Evolutionary conservation across 30 jellyfish, hydroid and myxozoan genomes (phyloP).

Genomic region (Hydractinia echinata): DNA sequence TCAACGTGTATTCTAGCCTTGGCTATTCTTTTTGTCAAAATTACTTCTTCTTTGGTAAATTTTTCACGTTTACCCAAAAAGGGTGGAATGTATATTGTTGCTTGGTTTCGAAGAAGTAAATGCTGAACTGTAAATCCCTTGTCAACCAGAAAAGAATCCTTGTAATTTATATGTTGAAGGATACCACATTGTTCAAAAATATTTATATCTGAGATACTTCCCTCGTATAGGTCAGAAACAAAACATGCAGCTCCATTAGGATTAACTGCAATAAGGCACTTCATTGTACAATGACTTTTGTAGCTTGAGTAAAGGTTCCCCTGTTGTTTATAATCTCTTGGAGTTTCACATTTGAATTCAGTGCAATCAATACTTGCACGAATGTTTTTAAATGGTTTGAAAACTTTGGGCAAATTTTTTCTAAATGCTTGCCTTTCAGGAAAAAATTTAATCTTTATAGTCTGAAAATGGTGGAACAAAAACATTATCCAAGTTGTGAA

Average conservation of each 20-base stretch:
- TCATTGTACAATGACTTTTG: constrained; percentile 49
- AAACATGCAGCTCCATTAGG: constrained; percentile 61
- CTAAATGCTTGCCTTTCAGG: too few species aligned
- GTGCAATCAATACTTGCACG: constrained; percentile 42
- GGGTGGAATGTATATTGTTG: too few species aligned
- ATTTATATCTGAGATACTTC: constrained; percentile 66
- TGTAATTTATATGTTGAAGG: too few species aligned
- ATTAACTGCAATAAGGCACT: constrained; percentile 51
- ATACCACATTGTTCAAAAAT: too few species aligned
- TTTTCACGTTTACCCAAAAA: constrained; percentile 35
- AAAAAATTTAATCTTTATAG: too few species aligned
- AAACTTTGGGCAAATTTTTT: too few species aligned
- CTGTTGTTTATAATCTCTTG: constrained; percentile 47
- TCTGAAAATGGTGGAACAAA: too few species aligned
- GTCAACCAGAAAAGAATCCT: too few species aligned
- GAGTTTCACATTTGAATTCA: constrained; percentile 46
- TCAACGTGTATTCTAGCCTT: constrained; percentile 53
- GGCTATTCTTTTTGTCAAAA: constrained; percentile 40
- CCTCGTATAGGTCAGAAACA: constrained; percentile 61
- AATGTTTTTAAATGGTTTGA: constrained; percentile 21
- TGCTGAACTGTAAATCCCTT: too few species aligned
- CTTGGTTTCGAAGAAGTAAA: too few species aligned
- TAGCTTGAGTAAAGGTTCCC: constrained; percentile 47
- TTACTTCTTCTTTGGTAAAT: constrained; percentile 39
- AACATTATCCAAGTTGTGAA: too few species aligned